A percentile compares a stretch with the other conserved stretches of the same genome.
phyloP scores from a whole-genome alignment of 1,140 invertebrate genomes.

The Cotesia glomerata region DNA sequence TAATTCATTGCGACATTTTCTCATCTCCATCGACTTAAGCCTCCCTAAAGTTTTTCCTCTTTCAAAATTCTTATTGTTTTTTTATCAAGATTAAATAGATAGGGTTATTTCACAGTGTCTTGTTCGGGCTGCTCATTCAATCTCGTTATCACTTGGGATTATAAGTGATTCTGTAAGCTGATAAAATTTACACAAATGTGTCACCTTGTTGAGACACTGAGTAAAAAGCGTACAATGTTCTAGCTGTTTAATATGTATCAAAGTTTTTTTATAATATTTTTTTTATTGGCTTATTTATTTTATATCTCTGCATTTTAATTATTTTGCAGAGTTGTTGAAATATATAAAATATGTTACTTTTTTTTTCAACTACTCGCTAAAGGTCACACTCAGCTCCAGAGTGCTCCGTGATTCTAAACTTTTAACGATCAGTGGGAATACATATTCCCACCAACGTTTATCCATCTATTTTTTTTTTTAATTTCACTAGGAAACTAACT shows the following conservation, averaged over 20 bases:
- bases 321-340: no score
- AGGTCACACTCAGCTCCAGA: no score
- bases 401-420: no score
- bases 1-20: background rate
- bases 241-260: background rate
- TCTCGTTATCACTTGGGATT: slow-evolving; percentile 29
- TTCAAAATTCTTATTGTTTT: background rate
- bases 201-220: no score
- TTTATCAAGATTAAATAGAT: background rate
- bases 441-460: no score
- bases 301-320: no score
- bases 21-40: background rate
- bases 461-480: no score
- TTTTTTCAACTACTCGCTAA: no score
- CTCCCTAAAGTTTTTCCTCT: background rate
- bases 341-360: no score
- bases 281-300: background rate
- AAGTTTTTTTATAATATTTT: background rate
- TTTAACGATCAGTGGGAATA: no score
- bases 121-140: background rate
- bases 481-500: no score
- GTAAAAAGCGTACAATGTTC: background rate
- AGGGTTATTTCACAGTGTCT: background rate
- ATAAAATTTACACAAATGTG: background rate
- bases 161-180: slow-evolving; percentile 22